A percentile compares a stretch with the other conserved stretches of the same genome.
Conservation (phyloP, 2,797 vertebrate genomes). For the Anguilla marmorata region DNA sequence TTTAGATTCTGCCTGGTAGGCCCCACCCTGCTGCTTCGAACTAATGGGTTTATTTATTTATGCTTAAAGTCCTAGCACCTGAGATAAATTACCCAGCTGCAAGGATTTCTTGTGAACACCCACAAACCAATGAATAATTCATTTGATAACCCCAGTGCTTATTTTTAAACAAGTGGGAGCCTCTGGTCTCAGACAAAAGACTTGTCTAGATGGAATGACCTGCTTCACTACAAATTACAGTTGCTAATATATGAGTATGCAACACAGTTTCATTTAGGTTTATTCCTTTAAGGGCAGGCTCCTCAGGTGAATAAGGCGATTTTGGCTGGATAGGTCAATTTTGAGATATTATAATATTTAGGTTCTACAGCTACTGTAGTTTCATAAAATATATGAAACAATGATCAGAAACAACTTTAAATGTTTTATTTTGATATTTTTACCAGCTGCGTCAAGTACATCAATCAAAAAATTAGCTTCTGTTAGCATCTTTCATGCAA, state of each 20-base stretch:
- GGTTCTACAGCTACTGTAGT: too few relatives aligned
- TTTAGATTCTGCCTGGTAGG: neutral
- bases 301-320: too few relatives aligned
- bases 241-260: neutral
- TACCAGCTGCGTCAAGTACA: too few relatives aligned
- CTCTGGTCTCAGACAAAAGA: neutral
- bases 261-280: neutral
- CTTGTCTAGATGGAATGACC: neutral
- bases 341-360: too few relatives aligned
- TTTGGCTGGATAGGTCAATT: too few relatives aligned
- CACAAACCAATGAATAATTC: neutral
- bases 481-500: too few relatives aligned
- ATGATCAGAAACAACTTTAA: too few relatives aligned
- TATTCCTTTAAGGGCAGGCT: neutral
- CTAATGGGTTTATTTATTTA: slow-evolving; percentile 9
- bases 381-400: too few relatives aligned
- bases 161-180: neutral
- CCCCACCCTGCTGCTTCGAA: neutral
- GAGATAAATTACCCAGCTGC: slow-evolving; percentile 9
- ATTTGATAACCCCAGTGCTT: neutral
- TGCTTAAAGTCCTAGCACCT: neutral
- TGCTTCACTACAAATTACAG: neutral
- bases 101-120: neutral
- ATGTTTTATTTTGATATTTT: too few relatives aligned
- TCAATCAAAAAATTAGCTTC: too few relatives aligned